phyloP scores from a whole-genome alignment of 1,140 invertebrate species.

The Macrostomum lignano region DNA sequence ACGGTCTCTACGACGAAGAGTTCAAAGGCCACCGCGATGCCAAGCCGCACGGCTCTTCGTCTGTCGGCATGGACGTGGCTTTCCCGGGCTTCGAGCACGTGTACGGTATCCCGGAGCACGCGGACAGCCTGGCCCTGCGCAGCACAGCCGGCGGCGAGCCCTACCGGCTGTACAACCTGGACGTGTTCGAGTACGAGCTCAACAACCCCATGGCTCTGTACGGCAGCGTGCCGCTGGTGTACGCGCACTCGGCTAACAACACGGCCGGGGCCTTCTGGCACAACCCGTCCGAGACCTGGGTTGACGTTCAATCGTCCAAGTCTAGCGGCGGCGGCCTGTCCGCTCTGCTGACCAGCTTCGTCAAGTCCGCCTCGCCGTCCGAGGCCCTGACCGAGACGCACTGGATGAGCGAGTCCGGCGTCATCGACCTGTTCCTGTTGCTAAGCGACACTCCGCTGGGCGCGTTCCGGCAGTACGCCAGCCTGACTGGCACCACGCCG shows the following conservation, averaged over 20 bases:
- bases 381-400: slow-evolving; percentile 32
- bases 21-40: slow-evolving; percentile 4
- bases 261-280: slow-evolving; percentile 77
- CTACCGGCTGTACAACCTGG: slow-evolving; percentile 80
- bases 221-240: slow-evolving; percentile 64
- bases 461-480: slow-evolving; percentile 55
- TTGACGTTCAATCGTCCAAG: slow-evolving; percentile 50
- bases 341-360: slow-evolving; percentile 11
- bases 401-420: slow-evolving; percentile 73
- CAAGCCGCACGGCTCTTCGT: slow-evolving; percentile 30
- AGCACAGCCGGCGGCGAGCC: slow-evolving; percentile 37
- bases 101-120: slow-evolving; percentile 91
- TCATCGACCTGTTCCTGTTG: slow-evolving; percentile 69
- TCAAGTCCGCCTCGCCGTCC: slow-evolving; percentile 13
- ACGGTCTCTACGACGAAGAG: not conserved
- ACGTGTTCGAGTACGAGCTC: slow-evolving; percentile 93
- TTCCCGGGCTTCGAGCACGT: slow-evolving; percentile 65
- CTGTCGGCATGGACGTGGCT: slow-evolving; percentile 67
- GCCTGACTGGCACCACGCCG: slow-evolving; percentile 53
- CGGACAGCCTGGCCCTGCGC: slow-evolving; percentile 54
- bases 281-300: slow-evolving; percentile 92
- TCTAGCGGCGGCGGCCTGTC: not conserved
- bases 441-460: slow-evolving; percentile 56
- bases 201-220: slow-evolving; percentile 81
- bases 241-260: slow-evolving; percentile 53